Base-by-base conservation (phyloP, 2,113 vertebrate genomes). In the Channa argus region DNA sequence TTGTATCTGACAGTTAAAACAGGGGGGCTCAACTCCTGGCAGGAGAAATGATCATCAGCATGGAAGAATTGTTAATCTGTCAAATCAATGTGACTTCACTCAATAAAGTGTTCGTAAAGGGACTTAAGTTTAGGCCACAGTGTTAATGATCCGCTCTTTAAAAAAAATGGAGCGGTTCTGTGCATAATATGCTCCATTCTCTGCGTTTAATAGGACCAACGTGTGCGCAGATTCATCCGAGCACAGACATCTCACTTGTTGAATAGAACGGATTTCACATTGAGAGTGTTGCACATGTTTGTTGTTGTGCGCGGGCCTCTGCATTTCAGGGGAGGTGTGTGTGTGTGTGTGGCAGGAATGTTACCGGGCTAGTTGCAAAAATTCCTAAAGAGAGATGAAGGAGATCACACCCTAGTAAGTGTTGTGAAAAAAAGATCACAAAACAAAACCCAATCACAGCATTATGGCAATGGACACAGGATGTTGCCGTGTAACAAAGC, bases 81-180 rank as follows among this genome's bases (percentile, higher is more conserved):
- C 88, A 92, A 81, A 89, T 89, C 84, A 79, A 88, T 86, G 76
- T 73, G 86, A 89, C 86, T 87, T 77, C 78, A 86, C 82, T 86
- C 77, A 63, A 78, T 89, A 80, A 84, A 77, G 83, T 65, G 58
- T 71, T 85, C 71, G 71, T 88, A 52, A 76, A 74, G 53, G 62
- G 80, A 73, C 56, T 83, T 49, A 50, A 74, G 79, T 75, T 73
- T 51, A 71, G 71, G 41, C 53, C 24, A 14, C 34, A 9, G 58
- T 56, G 77, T 77, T 77, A 87, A 86, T 55, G 79, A 74, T 43
- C 84, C 60, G 37, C 77, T 43, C 39, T 47, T 50, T 11, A 61
- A 65, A 80, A 77, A 53, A 77, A 79, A 77, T 2, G 11, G 24
- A 65, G 44, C 33, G 51, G 58, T 15, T 55, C 6, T 14, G 1